These are phyloP conservation scores for Columba livia DNA, from an alignment of 2,113 vertebrate genomes.

Conservation along the genomic window DNA sequence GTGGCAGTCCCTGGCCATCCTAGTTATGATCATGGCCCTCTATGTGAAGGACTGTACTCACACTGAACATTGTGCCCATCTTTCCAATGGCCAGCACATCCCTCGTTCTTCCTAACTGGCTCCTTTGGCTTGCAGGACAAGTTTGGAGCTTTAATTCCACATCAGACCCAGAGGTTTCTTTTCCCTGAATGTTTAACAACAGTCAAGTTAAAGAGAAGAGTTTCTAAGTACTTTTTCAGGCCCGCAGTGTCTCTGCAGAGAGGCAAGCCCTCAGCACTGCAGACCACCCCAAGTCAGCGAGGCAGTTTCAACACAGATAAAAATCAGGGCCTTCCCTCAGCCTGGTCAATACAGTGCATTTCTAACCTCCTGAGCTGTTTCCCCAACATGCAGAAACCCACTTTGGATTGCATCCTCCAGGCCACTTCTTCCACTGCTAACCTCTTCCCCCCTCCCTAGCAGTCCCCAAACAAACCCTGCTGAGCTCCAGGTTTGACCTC, in stretches of 20 bases:
- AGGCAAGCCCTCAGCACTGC: neutral
- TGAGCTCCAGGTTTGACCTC: neutral
- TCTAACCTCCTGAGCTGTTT: neutral
- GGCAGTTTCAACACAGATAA: neutral
- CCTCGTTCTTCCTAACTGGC: neutral
- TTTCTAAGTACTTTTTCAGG: neutral
- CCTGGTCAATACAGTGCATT: neutral
- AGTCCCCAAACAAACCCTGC: neutral
- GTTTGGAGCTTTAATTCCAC: neutral
- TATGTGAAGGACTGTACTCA: neutral
- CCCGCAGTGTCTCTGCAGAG: neutral
- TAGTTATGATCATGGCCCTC: neutral
- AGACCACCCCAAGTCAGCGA: accelerated
- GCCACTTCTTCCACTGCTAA: neutral
- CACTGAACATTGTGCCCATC: accelerated
- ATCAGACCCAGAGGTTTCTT: neutral
- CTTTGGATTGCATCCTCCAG: neutral
- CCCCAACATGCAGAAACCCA: neutral
- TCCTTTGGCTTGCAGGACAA: neutral
- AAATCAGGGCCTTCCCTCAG: neutral
- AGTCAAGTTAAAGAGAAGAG: neutral
- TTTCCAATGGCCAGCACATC: accelerated
- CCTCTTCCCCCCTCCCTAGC: neutral
- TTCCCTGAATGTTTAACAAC: neutral
- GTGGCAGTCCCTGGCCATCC: neutral